Percentiles rank a stretch among this genome's conserved stretches.
Evolutionary conservation across 2,797 vertebrate genomes (phyloP).

Genomic region (Hemitrygon akajei): DNA sequence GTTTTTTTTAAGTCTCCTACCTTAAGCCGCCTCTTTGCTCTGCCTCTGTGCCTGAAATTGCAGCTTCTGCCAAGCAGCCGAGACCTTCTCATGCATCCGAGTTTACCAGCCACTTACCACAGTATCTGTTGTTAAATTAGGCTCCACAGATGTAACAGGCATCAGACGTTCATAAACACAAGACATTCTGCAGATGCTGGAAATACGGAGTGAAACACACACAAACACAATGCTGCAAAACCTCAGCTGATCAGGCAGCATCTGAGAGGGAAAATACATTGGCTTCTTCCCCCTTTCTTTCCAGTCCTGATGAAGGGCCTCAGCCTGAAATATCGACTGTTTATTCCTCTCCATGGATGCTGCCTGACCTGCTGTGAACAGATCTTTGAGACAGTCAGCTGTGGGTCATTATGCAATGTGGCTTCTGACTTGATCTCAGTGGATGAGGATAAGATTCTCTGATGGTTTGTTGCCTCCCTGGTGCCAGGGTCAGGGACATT

Average conservation of each 20-base stretch:
- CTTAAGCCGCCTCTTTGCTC: constrained; percentile 36
- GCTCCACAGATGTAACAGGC: background rate
- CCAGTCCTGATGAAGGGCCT: too few relatives aligned
- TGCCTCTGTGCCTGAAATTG: constrained; percentile 42
- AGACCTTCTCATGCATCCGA: background rate
- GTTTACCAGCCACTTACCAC: background rate
- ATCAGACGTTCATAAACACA: background rate
- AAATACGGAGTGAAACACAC: too few relatives aligned
- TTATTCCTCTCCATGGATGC: too few relatives aligned
- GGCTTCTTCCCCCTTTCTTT: too few relatives aligned
- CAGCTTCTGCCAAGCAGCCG: background rate
- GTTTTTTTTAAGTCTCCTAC: background rate
- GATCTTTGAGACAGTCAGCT: background rate
- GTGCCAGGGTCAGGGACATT: too few relatives aligned
- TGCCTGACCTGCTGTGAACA: background rate
- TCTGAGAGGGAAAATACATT: too few relatives aligned
- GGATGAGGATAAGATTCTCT: too few relatives aligned
- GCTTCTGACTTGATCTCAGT: background rate
- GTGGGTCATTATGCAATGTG: background rate
- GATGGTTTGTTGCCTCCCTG: too few relatives aligned
- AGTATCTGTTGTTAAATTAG: background rate
- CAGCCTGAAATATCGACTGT: too few relatives aligned
- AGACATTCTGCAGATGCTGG: too few relatives aligned
- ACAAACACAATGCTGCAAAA: too few relatives aligned
- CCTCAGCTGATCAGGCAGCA: too few relatives aligned